Conservation (phyloP, 2,888 invertebrate genomes). For the Drosophila planitibia region DNA sequence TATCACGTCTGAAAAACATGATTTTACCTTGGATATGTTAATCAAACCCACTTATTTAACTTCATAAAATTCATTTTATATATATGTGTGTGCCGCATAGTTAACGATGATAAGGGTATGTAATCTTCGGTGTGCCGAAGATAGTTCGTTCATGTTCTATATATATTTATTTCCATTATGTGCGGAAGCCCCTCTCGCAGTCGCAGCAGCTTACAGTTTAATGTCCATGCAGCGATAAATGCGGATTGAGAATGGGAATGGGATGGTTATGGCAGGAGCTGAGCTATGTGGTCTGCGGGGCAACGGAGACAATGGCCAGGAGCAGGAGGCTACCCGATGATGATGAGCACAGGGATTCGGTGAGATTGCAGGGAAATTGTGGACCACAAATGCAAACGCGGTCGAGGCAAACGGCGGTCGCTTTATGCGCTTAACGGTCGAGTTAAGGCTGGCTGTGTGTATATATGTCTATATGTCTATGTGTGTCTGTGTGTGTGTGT, state of each 20-base stretch:
- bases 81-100: neutral
- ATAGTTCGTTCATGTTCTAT: neutral
- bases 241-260: slow-evolving; percentile 51
- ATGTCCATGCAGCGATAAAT: slow-evolving; percentile 65
- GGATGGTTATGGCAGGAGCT: slow-evolving; percentile 50
- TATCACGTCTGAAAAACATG: neutral
- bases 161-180: slow-evolving; percentile 52
- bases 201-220: slow-evolving; percentile 53
- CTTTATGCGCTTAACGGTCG: slow-evolving; percentile 61
- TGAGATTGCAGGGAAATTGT: slow-evolving; percentile 44
- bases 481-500: slow-evolving; percentile 12
- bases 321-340: slow-evolving; percentile 3
- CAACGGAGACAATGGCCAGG: neutral
- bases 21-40: neutral
- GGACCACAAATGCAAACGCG: slow-evolving; percentile 62
- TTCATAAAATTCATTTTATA: neutral
- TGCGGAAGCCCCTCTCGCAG: slow-evolving; percentile 6
- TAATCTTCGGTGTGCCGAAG: neutral
- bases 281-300: neutral
- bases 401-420: slow-evolving; percentile 38
- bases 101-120: neutral
- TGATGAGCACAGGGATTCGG: slow-evolving; percentile 38
- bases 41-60: neutral
- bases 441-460: slow-evolving; percentile 43
- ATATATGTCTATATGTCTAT: neutral